Evolutionary conservation across 2,113 vertebrate species (phyloP).

Genomic region (Petaurus breviceps): DNA sequence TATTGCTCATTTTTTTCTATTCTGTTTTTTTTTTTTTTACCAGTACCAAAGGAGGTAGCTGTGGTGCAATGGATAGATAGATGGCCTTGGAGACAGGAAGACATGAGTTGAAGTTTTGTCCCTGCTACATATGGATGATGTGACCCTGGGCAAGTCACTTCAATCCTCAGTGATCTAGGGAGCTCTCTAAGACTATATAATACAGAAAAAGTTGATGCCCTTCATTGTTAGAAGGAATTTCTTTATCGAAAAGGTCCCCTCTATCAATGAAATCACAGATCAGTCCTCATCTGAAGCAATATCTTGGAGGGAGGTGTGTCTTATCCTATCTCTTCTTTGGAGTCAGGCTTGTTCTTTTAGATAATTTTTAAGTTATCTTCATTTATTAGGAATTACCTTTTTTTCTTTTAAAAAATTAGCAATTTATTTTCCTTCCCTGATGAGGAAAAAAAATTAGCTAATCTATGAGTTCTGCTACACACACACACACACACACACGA

Average conservation of each 20-base stretch:
- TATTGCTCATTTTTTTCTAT: not conserved
- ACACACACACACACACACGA: not conserved
- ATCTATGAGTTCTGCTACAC: not conserved
- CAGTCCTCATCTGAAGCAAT: not conserved
- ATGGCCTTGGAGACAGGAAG: not conserved
- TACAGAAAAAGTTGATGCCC: not conserved
- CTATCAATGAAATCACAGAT: not conserved
- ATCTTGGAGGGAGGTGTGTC: not conserved
- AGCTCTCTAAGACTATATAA: not conserved
- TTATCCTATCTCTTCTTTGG: not conserved
- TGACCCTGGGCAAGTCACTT: not conserved
- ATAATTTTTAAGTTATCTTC: not conserved
- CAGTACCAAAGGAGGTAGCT: not conserved
- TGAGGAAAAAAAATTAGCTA: not conserved
- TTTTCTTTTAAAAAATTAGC: not conserved
- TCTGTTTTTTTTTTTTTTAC: not conserved
- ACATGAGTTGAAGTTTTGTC: not conserved
- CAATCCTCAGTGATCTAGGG: not conserved
- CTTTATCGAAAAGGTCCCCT: not conserved
- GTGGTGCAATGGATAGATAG: not conserved
- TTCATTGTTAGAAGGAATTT: not conserved
- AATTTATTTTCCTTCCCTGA: not conserved
- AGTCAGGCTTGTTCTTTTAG: not conserved
- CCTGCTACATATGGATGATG: not conserved
- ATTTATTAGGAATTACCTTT: not conserved